Evolutionary conservation across 2,113 vertebrate genomes (phyloP), one percentile per base, ranked within the genome.

Genomic region (Eupsittula cactorum): DNA sequence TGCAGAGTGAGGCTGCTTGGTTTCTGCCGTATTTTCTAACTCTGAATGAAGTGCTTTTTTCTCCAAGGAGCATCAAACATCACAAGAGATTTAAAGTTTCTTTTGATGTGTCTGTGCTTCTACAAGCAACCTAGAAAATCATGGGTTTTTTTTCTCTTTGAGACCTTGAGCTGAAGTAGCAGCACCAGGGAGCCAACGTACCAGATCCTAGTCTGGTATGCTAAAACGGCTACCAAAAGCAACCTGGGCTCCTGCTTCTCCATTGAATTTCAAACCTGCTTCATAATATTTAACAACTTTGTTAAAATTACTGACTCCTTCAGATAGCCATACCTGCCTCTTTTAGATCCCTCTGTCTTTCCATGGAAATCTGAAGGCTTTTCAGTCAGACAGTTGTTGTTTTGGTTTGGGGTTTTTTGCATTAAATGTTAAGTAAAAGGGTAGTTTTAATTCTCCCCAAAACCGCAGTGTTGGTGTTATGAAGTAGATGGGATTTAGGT

Each of bases 1-100:
- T 79, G 77, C 74, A 82, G 62, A 82, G 27, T 31, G 28, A 87
- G 89, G 35, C 31, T 4, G 3, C 42, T 89, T 82, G 13, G 10
- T 73, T 90, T 24, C 63, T 79, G 35, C 27, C 11, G 1, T 76
- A 33, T 87, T 94, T 89, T 89, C 44, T 82, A 85, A 69, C 39
- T 68, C 62, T 53, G 80, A 92, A 71, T 52, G 35, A 92, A 90
- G n/a, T 67, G 39, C 29, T 88, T 85, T 79, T 53, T 88, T 75
- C 46, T 94, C 92, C 73, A 77, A 95, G 62, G 84, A 84, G 89
- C 1, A 68, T 44, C 4, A 59, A 86, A 82, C 33, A 76, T 94
- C 77, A 84, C 81, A 87, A 82, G 14, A 62, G 60, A 87, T 89
- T 87, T 79, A 83, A 94, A 93, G 42, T 87, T 86, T 83, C 19